Evolutionary conservation across 1,140 invertebrate genomes (phyloP).

Genomic region (Drosophila nigrodunni): DNA sequence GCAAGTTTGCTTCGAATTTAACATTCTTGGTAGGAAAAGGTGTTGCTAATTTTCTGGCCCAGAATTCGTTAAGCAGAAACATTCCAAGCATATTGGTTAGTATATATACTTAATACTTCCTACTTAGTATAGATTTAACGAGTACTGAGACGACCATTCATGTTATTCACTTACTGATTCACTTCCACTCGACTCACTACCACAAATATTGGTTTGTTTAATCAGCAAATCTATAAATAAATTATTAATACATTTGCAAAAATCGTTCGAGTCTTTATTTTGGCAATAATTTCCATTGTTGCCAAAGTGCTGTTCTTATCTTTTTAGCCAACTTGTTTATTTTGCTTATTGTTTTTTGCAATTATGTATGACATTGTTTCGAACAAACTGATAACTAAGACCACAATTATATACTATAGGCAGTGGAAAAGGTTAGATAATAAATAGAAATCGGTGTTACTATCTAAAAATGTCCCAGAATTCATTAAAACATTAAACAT

Average conservation of each 20-base stretch:
- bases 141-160: neutral
- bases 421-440: conserved; percentile 4
- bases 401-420: neutral
- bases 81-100: conserved; percentile 20
- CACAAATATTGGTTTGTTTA: conserved; percentile 58
- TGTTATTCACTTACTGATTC: conserved; percentile 24
- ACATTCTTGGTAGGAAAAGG: conserved; percentile 30
- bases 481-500: no score
- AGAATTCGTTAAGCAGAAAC: neutral
- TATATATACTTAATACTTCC: neutral
- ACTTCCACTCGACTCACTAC: conserved; percentile 52
- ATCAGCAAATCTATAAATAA: conserved; percentile 75
- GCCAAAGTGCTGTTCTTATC: conserved; percentile 9
- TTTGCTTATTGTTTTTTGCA: conserved; percentile 9
- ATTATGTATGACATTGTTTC: conserved; percentile 22
- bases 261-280: conserved; percentile 38
- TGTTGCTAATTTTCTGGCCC: conserved; percentile 5
- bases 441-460: neutral
- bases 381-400: conserved; percentile 16
- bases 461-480: neutral
- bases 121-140: conserved; percentile 7
- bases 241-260: conserved; percentile 66
- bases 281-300: conserved; percentile 32
- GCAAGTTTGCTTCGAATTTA: conserved; percentile 1
- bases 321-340: conserved; percentile 10